phyloP scores from a whole-genome alignment of 2,888 invertebrate species.

The Pseudococcus viburni region DNA sequence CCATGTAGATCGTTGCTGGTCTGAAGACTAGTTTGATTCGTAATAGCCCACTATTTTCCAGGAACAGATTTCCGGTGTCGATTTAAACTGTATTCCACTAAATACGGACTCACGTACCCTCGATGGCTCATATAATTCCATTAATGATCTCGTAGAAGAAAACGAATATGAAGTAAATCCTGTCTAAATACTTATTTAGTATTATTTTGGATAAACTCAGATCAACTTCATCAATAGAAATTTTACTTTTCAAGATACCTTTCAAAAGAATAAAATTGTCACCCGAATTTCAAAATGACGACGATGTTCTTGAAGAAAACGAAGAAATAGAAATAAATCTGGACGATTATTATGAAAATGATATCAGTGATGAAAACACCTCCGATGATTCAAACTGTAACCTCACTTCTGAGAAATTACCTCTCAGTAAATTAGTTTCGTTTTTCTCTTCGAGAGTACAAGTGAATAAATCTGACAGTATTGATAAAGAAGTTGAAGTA shows the following conservation, averaged over 20 bases:
- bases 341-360: not conserved
- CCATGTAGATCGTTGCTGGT: not conserved
- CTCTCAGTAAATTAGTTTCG: constrained; percentile 18
- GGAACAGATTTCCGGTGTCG: not conserved
- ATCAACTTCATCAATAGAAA: not conserved
- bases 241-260: not conserved
- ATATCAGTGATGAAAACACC: not conserved
- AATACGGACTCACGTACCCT: not conserved
- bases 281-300: not conserved
- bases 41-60: not conserved
- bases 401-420: not conserved
- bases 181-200: no score
- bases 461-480: not conserved
- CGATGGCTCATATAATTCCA: not conserved
- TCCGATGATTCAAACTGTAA: not conserved
- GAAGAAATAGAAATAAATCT: constrained; percentile 9
- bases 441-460: constrained; percentile 5
- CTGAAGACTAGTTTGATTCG: not conserved
- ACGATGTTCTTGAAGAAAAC: not conserved
- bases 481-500: not conserved
- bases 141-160: not conserved
- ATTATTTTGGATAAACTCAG: no score
- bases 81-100: not conserved
- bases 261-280: not conserved
- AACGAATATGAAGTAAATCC: not conserved